Evolutionary conservation across 2,797 vertebrate species (phyloP), one percentile per base, ranked within the genome.

Genomic region (Silurus lanzhouensis): DNA sequence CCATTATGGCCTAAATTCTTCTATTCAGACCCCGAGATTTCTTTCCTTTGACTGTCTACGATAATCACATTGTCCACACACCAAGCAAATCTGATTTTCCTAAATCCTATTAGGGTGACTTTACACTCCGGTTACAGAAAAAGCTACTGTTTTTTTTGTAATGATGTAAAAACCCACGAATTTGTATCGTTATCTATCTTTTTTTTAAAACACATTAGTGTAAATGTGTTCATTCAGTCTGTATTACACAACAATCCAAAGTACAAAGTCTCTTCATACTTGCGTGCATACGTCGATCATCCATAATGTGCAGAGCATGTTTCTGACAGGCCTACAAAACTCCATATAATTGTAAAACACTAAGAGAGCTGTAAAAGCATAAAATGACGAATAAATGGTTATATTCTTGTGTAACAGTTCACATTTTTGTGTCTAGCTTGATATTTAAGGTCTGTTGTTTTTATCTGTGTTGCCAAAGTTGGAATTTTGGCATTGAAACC

Each of bases 31-130:
- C 20, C 25, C 17, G 4, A 58, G 13, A 5, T 58, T 58, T 10
- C 52, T 10, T 25, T 25, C 48, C 14, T 57, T 8, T 0, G 8
- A 10, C 14, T 27, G 74, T 25, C 71, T 55, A 4, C 14, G 13
- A 25, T 52, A 55, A 75, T 52, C 72, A 25, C n/a, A 14, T 55
- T 75, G 48, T 77, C 55, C 55, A 31, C 55, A 20, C 48, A 25
- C 22, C 72, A 27, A 31, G 55, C 55, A 58, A 58, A 77, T 58
- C 55, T 6, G 74, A 58, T 77, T 76, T 60, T 38, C 74, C 74
- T 58, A 57, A 77, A 77, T 77, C 17, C 55, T 58, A 6, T 77
- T 31, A 60, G 17, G 8, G 17, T 58, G 74, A 55, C 31, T 38
- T 77, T 55, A 77, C 27, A 60, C 55, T 77, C 58, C 25, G 12